Base-by-base conservation (phyloP, 2,888 invertebrate species). In the Heliconius ethilla region DNA sequence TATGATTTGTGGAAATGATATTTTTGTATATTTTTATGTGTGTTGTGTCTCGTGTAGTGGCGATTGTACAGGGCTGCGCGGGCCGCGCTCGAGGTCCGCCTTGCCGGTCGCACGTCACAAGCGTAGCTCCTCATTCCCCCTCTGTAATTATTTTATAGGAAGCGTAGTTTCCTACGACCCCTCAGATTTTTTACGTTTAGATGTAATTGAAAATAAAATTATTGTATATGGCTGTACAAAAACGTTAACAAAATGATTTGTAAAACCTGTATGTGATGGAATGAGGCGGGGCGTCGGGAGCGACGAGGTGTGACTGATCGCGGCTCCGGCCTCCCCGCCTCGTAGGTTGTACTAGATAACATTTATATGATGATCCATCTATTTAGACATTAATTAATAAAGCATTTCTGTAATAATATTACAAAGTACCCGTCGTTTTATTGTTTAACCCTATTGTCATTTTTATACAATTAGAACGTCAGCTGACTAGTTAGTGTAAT, bases 391-490 rank as follows among this genome's bases (percentile, higher is more conserved):
- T 95, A 95, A 95, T 95, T 95, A 93, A 95, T 95, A 95, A 95
- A 95, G 95, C 95, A 95, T 95, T 95, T 95, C 95, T 95, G 95
- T 95, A 95, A 95, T 95, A 95, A 95, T 93, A 94, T 94, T 93
- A 93, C 93, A 93, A 93, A 91, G 88, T 82, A 89, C 84, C 79
- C 85, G 85, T 89, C 79, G 91, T 93, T 93, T 93, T 85, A 91
- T 90, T 92, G 59, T 55, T 29, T 15, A 37, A 59, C 67, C 77
- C 70, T 33, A 22, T 62, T 63, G 62, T 27, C 40, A 45, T 40
- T 27, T 74, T 37, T 37, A 40, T 74, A 63, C 62, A 15, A 62
- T 18, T 40, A 62, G 37, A 40, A 40, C 37, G 37, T 5, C n/a
- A 65, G 63, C 63, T 18, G 25, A 69, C 25, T 40, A 40, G 40